Evolutionary conservation across 2,888 invertebrate species (phyloP), one percentile per base, ranked within the genome.

Genomic region (Ectemnius lituratus): DNA sequence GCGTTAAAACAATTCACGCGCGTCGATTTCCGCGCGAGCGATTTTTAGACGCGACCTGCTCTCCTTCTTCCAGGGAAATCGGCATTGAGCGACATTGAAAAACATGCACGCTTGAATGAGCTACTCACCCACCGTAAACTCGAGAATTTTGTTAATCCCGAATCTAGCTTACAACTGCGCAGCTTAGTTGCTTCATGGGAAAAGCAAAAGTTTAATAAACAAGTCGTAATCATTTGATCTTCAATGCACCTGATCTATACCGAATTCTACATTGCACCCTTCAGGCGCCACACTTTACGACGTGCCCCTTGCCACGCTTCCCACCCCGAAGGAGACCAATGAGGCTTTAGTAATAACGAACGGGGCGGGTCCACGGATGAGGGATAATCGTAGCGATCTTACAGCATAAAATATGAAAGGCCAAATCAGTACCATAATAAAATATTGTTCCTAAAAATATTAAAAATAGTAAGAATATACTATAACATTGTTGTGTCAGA

Each of bases 1-100:
- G 60, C 46, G 46, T 14, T 64, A 69, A 62, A 72, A 60, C 20
- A 52, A 62, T 59, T 52, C 0, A 45, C 14, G 4, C 45, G 49
- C 2, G 0, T 8, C 18, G 2, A 16, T 45, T 70, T 65, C 20
- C 46, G 20, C 1, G 0, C 20, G 49, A 52, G 0, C 13, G 28
- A 18, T 28, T 63, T 75, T 66, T 52, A 27, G 27, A 8, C 27
- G 14, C 6, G 59, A 2, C 18, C 58, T 18, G 61, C 57, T 18
- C 37, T 11, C 37, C 37, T 6, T 1, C 11, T 57, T 11, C 45
- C 14, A 8, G 28, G 47, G 28, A 49, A 57, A 14, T 18, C 20
- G 11, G 4, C 14, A 11, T 0, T 1, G 46, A 61, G 18, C 45
- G 18, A 11, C 13, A n/a, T 23, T n/a, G 14, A n/a, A 28, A 14